These are phyloP conservation scores for Danio jaintianensis DNA, from an alignment of 2,797 vertebrate genomes.

Conservation along the genomic window DNA sequence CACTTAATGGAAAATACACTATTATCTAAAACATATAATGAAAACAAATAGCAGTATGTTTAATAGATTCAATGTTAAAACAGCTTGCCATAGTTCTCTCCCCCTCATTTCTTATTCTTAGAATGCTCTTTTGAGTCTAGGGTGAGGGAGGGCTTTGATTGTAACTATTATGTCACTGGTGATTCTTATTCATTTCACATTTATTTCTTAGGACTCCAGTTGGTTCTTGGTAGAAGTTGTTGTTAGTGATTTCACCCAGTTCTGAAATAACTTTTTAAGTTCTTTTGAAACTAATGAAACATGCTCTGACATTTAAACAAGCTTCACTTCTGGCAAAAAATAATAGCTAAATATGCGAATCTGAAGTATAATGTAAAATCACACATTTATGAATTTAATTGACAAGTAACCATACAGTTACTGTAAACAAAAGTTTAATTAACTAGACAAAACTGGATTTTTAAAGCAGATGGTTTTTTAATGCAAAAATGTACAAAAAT, in stretches of 20 bases:
- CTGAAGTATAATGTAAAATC: not conserved
- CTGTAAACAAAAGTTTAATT: not conserved
- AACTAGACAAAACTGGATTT: not conserved
- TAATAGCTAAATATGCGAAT: not conserved
- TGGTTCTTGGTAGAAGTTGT: not conserved
- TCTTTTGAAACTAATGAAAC: not conserved
- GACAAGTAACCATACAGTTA: not conserved
- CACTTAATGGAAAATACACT: too few relatives aligned
- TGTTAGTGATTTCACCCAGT: conserved; percentile 5
- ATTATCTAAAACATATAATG: too few relatives aligned
- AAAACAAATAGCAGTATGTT: too few relatives aligned
- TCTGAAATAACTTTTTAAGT: not conserved
- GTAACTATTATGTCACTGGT: not conserved
- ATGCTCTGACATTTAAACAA: not conserved
- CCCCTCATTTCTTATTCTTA: conserved; percentile 1
- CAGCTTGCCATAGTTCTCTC: not conserved
- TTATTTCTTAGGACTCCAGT: conserved; percentile 9
- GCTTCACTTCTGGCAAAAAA: not conserved
- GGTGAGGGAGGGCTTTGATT: conserved; percentile 5
- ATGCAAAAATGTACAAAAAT: not conserved
- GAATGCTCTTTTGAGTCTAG: not conserved
- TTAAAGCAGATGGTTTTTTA: not conserved
- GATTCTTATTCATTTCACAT: not conserved
- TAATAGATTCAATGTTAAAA: too few relatives aligned
- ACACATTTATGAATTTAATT: not conserved